Evolutionary conservation across 1,140 invertebrate species (phyloP).

Genomic region (Limonius californicus): DNA sequence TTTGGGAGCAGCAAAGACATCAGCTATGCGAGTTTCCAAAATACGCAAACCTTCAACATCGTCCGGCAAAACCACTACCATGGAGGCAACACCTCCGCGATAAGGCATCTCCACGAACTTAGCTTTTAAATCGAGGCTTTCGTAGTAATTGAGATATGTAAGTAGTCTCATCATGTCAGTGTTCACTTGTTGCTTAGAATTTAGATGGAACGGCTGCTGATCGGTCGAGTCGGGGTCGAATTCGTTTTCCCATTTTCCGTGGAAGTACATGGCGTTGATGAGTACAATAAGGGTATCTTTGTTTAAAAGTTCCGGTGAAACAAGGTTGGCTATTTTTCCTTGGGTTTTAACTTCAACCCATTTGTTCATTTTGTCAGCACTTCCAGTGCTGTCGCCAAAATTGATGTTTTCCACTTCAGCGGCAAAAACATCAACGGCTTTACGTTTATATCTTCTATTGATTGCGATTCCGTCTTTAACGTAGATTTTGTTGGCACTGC

Average conservation of each 20-base stretch:
- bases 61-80: constrained; percentile 65
- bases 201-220: constrained; percentile 50
- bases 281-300: constrained; percentile 62
- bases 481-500: too few species aligned
- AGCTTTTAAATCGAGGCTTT: constrained; percentile 51
- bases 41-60: constrained; percentile 53
- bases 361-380: constrained; percentile 58
- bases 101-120: constrained; percentile 60
- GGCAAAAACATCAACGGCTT: too few species aligned
- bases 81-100: constrained; percentile 54
- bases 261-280: constrained; percentile 84
- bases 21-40: constrained; percentile 38
- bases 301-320: constrained; percentile 54
- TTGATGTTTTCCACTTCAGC: constrained; percentile 53
- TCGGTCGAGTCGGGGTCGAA: constrained; percentile 51
- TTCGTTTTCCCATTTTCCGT: constrained; percentile 62
- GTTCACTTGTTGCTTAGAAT: constrained; percentile 46
- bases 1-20: constrained; percentile 31
- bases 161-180: constrained; percentile 61
- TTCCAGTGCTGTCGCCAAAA: constrained; percentile 47
- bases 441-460: too few species aligned
- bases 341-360: constrained; percentile 74
- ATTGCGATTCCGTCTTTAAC: too few species aligned
- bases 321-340: constrained; percentile 65
- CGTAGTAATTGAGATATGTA: constrained; percentile 40